Conservation (phyloP, 2,113 vertebrate genomes). For the Strix aluco region DNA sequence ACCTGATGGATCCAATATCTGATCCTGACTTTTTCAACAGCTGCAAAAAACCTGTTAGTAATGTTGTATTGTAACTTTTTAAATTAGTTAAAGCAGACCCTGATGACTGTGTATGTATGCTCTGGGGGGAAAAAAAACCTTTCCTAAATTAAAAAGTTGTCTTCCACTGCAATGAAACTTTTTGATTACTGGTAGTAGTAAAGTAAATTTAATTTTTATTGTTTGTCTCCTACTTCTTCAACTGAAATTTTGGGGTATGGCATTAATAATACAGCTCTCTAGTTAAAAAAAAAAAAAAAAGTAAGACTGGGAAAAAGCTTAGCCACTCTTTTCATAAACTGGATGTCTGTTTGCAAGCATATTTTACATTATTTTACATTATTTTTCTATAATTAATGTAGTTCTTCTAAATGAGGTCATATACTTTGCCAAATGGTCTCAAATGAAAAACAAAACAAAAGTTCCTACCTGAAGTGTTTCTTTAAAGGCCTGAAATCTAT, state of each 20-base stretch:
- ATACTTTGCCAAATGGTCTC: background rate
- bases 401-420: constrained; percentile 12
- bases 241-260: background rate
- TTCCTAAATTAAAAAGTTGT: background rate
- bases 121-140: background rate
- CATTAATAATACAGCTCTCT: constrained; percentile 36
- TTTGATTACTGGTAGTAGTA: constrained; percentile 36
- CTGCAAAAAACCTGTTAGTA: constrained; percentile 84
- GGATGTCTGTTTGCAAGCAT: background rate
- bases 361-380: constrained; percentile 28
- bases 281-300: background rate
- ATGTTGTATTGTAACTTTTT: background rate
- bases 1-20: constrained; percentile 89
- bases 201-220: constrained; percentile 57
- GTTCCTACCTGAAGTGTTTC: background rate
- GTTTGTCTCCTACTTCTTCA: constrained; percentile 1
- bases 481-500: background rate
- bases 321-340: constrained; percentile 35
- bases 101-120: background rate
- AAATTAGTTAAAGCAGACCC: background rate
- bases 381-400: constrained; percentile 47
- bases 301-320: background rate
- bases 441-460: background rate
- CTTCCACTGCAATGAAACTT: background rate
- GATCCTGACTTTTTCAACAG: constrained; percentile 84